Percentiles rank a stretch among this genome's conserved stretches.
phyloP scores from a whole-genome alignment of 2,797 vertebrate genomes.

The Antrozous pallidus region DNA sequence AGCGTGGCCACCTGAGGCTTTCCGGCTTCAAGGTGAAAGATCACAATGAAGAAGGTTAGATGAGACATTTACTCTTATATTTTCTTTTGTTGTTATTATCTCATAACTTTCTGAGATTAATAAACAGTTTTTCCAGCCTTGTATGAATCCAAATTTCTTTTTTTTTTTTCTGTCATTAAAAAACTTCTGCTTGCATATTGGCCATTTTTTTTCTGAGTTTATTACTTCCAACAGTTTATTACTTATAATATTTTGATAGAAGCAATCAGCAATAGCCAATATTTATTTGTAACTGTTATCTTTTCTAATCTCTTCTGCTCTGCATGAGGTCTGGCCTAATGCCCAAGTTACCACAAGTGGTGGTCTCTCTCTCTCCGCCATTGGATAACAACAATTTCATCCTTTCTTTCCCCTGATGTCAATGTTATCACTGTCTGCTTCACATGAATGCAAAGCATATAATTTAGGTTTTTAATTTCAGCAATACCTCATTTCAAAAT shows the following conservation, averaged over 20 bases:
- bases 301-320: background rate
- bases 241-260: constrained; percentile 22
- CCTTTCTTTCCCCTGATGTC: background rate
- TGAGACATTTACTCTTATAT: background rate
- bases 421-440: constrained; percentile 15
- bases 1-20: background rate
- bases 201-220: background rate
- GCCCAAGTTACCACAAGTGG: background rate
- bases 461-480: background rate
- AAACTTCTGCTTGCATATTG: constrained; percentile 1
- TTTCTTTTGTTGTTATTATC: background rate
- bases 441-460: background rate
- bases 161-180: background rate
- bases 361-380: background rate
- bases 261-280: background rate
- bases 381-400: background rate
- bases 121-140: background rate
- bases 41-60: background rate
- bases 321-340: background rate
- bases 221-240: no score
- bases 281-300: background rate
- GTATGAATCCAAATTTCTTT: background rate
- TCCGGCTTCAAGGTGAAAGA: background rate
- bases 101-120: background rate
- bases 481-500: background rate